phyloP scores from a whole-genome alignment of 2,888 invertebrate species.

The Mellilla xanthometata region DNA sequence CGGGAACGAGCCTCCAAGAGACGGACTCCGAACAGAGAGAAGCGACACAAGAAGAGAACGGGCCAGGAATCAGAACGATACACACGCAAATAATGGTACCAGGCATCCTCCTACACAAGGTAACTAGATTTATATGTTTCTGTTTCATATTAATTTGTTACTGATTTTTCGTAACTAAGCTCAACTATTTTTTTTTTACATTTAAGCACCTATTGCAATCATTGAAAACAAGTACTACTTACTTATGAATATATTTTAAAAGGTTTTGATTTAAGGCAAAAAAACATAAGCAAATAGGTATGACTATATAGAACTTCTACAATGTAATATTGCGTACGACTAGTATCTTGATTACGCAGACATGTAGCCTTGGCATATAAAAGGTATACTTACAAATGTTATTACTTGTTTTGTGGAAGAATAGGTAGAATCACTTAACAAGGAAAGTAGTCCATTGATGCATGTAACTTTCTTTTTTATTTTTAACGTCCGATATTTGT shows the following conservation, averaged over 20 bases:
- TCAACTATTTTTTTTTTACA: too few species aligned
- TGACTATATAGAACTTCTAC: too few species aligned
- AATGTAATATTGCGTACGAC: not conserved
- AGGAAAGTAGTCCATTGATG: constrained; percentile 12
- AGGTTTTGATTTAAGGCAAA: too few species aligned
- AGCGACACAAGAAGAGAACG: constrained; percentile 53
- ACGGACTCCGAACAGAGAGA: constrained; percentile 58
- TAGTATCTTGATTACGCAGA: not conserved
- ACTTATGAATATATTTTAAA: too few species aligned
- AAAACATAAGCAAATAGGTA: too few species aligned
- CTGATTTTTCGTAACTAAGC: too few species aligned
- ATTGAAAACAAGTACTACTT: too few species aligned
- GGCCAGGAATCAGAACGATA: constrained; percentile 43
- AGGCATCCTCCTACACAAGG: constrained; percentile 74
- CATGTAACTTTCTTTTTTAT: not conserved
- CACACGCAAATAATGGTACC: constrained; percentile 61
- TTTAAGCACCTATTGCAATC: too few species aligned
- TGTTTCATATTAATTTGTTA: too few species aligned
- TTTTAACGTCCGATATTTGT: not conserved
- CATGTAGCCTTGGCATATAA: not conserved
- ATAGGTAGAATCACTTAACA: constrained; percentile 3
- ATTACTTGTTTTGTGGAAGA: not conserved
- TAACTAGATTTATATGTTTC: constrained; percentile 20
- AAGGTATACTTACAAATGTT: not conserved
- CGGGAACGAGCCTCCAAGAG: constrained; percentile 49